phyloP scores from a whole-genome alignment of 2,797 vertebrate species.

The Lateolabrax maculatus region DNA sequence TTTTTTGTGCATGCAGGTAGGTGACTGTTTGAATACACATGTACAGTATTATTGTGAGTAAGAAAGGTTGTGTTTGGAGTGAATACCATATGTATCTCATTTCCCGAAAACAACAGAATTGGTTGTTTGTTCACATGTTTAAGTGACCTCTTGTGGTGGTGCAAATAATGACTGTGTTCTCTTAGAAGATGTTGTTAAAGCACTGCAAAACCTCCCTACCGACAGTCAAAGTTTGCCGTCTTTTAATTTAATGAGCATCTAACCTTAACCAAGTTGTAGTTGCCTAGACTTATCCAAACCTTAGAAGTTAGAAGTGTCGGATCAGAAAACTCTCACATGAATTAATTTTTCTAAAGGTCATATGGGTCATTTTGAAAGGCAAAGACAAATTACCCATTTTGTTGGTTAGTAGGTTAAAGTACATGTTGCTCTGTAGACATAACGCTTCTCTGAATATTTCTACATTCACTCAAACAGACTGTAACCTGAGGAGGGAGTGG shows the following conservation, averaged over 20 bases:
- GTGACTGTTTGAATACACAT: slow-evolving; percentile 14
- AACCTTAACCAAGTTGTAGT: background rate
- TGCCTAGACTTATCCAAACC: background rate
- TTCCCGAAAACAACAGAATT: background rate
- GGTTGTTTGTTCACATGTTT: background rate
- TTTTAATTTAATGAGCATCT: too few relatives aligned
- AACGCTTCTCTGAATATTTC: background rate
- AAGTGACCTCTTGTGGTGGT: background rate
- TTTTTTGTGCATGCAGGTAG: background rate
- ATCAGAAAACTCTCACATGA: background rate
- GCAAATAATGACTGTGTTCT: background rate
- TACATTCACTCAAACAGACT: background rate
- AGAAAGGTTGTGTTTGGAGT: background rate
- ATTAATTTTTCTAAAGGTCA: background rate
- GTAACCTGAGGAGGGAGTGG: slow-evolving; percentile 29
- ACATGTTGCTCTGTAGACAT: background rate
- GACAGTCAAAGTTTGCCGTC: background rate
- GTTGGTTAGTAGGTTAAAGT: background rate
- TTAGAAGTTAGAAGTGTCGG: background rate
- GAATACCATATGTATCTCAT: background rate
- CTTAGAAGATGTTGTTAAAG: background rate
- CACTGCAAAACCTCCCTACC: background rate
- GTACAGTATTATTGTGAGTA: slow-evolving; percentile 1
- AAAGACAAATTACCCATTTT: background rate
- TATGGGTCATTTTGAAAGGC: background rate